phyloP scores from a whole-genome alignment of 2,113 vertebrate genomes.

The Oncorhynchus tshawytscha region DNA sequence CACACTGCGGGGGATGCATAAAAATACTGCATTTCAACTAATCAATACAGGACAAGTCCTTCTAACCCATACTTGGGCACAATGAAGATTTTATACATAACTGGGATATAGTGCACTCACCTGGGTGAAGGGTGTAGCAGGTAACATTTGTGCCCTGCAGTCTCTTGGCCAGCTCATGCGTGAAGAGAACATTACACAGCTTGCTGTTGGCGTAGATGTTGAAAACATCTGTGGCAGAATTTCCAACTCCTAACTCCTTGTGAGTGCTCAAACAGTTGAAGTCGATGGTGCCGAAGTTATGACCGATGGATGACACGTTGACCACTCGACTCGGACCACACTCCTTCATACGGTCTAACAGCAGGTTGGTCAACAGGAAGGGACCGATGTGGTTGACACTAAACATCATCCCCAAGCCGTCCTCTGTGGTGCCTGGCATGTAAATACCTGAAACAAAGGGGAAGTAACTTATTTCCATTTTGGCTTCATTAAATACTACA shows the following conservation, averaged over 20 bases:
- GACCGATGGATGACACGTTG: conserved; percentile 44
- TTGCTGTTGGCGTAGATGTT: conserved; percentile 58
- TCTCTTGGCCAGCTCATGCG: conserved; percentile 56
- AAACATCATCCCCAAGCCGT: conserved; percentile 58
- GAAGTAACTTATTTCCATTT: too few species aligned
- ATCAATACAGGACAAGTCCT: too few species aligned
- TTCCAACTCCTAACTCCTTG: conserved; percentile 35
- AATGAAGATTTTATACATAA: too few species aligned
- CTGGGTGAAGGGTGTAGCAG: conserved; percentile 59
- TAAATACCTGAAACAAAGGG: conserved; percentile 51
- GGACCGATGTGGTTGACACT: conserved; percentile 63
- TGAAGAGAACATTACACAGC: conserved; percentile 63
- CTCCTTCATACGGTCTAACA: conserved; percentile 55
- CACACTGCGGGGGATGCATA: too few species aligned
- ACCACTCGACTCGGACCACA: conserved; percentile 53
- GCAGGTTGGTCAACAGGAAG: conserved; percentile 63
- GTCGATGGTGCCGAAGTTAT: conserved; percentile 47
- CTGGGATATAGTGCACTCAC: conserved; percentile 20
- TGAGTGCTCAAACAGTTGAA: conserved; percentile 49
- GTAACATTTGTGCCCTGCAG: conserved; percentile 49
- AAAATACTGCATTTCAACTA: not conserved
- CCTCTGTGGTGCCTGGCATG: conserved; percentile 55
- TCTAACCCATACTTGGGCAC: too few species aligned
- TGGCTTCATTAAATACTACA: too few species aligned
- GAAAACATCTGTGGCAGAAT: conserved; percentile 20